Evolutionary conservation across 2,888 invertebrate species (phyloP).

Genomic region (Lasioglossum oenotherae): DNA sequence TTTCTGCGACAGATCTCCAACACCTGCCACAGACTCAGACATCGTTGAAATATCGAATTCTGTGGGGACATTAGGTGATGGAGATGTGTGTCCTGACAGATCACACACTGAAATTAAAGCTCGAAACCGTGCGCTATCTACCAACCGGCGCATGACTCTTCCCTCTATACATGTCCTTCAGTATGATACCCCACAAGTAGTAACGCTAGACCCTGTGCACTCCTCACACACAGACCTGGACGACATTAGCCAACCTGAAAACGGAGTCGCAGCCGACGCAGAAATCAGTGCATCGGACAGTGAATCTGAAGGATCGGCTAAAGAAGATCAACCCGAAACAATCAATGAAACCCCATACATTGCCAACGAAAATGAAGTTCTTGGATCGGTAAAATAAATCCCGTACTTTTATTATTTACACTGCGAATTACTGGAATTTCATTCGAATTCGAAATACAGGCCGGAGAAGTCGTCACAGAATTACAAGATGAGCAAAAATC

Average conservation of each 20-base stretch:
- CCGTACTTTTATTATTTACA: constrained; percentile 6
- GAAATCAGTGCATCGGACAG: constrained; percentile 86
- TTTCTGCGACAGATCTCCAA: constrained; percentile 71
- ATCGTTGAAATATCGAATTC: constrained; percentile 43
- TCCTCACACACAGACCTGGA: constrained; percentile 87
- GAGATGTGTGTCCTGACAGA: constrained; percentile 34
- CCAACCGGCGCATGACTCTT: constrained; percentile 78
- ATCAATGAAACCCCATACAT: constrained; percentile 84
- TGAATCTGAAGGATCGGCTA: constrained; percentile 87
- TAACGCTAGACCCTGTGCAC: constrained; percentile 83
- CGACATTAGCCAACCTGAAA: constrained; percentile 90
- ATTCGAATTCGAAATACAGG: constrained; percentile 83
- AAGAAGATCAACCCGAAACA: constrained; percentile 85
- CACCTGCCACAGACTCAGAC: constrained; percentile 65
- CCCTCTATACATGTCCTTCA: constrained; percentile 79
- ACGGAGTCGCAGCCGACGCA: constrained; percentile 86
- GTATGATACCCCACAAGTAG: constrained; percentile 80
- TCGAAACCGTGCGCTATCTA: constrained; percentile 41
- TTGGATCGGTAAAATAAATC: constrained; percentile 84
- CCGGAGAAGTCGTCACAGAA: constrained; percentile 95
- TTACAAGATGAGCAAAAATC: constrained; percentile 98
- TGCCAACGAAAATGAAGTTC: constrained; percentile 85
- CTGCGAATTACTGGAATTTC: not conserved
- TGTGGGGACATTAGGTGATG: constrained; percentile 44
- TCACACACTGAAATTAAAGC: constrained; percentile 36